phyloP scores from a whole-genome alignment of 2,113 vertebrate genomes.

The Callorhinus ursinus region DNA sequence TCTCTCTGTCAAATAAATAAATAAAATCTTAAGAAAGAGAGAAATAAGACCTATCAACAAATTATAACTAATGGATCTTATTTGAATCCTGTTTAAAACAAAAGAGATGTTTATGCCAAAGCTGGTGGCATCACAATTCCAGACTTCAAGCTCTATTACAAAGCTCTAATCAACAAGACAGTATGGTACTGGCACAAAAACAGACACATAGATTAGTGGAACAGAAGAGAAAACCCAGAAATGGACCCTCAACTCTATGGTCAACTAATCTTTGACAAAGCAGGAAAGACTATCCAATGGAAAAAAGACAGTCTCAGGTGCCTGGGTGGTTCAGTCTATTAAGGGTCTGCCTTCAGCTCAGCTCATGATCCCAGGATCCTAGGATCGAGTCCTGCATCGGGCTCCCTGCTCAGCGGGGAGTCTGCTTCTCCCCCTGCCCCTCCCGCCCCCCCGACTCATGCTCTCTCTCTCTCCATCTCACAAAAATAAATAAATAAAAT shows the following conservation, averaged over 20 bases:
- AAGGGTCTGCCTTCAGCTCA: no score
- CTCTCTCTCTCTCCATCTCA: no score
- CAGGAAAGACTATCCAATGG: not conserved
- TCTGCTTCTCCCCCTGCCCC: no score
- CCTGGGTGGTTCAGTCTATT: no score
- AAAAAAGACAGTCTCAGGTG: no score
- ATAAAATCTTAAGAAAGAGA: not conserved
- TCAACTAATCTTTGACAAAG: not conserved
- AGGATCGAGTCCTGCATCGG: no score
- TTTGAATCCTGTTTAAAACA: slow-evolving; percentile 26
- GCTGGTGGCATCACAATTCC: not conserved
- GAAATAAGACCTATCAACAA: slow-evolving; percentile 22
- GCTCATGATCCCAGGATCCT: no score
- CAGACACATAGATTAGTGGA: not conserved
- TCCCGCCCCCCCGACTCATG: no score
- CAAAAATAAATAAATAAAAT: no score
- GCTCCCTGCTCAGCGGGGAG: no score
- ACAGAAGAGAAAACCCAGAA: not conserved
- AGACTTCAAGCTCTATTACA: not conserved
- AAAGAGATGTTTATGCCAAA: not conserved
- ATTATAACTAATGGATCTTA: not conserved
- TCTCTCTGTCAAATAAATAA: no score
- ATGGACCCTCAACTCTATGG: not conserved
- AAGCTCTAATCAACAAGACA: not conserved
- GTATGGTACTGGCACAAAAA: not conserved